These are phyloP conservation scores for Pachycephala philippinensis DNA, from an alignment of 2,113 vertebrate genomes.

Conservation along the genomic window DNA sequence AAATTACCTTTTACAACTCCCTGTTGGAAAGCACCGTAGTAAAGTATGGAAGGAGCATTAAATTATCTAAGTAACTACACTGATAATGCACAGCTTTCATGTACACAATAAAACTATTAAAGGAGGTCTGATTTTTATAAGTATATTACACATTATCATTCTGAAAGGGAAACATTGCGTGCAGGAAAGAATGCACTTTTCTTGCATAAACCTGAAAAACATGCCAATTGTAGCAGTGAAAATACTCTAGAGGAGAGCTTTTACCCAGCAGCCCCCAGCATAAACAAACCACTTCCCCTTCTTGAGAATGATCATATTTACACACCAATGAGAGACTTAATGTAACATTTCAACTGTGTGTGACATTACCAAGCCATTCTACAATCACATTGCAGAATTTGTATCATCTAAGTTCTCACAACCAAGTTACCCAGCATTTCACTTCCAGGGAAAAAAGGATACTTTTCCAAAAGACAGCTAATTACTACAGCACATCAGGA, in stretches of 20 bases:
- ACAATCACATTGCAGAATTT: background rate
- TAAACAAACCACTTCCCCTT: background rate
- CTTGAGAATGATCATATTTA: background rate
- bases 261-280: background rate
- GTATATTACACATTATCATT: background rate
- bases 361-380: background rate
- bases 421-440: background rate
- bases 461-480: background rate
- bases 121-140: constrained; percentile 17
- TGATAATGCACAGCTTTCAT: constrained; percentile 34
- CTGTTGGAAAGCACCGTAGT: constrained; percentile 3
- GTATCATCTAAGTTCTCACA: background rate
- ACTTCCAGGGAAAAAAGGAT: background rate
- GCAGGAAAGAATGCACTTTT: background rate
- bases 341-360: background rate
- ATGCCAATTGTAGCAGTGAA: background rate
- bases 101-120: constrained; percentile 14
- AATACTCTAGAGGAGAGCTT: background rate
- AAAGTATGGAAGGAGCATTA: constrained; percentile 24
- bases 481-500: background rate
- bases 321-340: background rate
- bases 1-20: constrained; percentile 57
- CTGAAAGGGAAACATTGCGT: background rate
- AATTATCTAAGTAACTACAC: constrained; percentile 44
- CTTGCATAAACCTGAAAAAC: background rate